Conservation (phyloP, 2,888 invertebrate species). For the Lamellibrachia columna region DNA sequence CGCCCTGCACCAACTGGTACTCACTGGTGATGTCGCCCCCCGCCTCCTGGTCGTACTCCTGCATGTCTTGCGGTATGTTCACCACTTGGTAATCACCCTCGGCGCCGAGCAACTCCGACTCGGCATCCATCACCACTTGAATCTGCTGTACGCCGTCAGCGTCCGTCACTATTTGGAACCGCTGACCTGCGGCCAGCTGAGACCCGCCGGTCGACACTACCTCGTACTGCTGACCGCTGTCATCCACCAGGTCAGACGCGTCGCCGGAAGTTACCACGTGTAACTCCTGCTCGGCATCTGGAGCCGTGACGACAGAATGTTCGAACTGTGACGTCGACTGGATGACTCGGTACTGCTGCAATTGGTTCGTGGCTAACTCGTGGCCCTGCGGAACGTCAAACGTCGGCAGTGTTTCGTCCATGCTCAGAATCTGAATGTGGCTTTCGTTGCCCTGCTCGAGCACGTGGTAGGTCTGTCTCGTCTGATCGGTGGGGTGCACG, state of each 20-base stretch:
- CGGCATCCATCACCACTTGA: constrained; percentile 10
- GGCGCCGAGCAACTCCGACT: neutral
- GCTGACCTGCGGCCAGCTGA: neutral
- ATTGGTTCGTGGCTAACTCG: neutral
- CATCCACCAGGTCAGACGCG: neutral
- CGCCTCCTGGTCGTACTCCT: neutral
- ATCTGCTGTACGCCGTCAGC: neutral
- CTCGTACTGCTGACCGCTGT: neutral
- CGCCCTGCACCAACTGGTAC: neutral
- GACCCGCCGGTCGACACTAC: neutral
- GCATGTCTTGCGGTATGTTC: neutral
- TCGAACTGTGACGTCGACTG: neutral
- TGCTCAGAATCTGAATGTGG: constrained; percentile 11
- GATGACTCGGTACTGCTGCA: neutral
- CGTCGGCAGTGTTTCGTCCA: neutral
- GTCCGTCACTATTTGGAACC: neutral
- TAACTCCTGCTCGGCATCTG: neutral
- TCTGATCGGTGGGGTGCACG: neutral
- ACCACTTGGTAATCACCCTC: neutral
- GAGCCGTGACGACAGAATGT: neutral
- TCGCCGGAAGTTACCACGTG: neutral
- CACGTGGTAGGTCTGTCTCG: neutral
- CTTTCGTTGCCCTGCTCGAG: neutral
- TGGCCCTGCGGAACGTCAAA: neutral
- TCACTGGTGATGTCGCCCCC: neutral